phyloP scores from a whole-genome alignment of 1,140 invertebrate genomes.

The Choristoneura fumiferana region DNA sequence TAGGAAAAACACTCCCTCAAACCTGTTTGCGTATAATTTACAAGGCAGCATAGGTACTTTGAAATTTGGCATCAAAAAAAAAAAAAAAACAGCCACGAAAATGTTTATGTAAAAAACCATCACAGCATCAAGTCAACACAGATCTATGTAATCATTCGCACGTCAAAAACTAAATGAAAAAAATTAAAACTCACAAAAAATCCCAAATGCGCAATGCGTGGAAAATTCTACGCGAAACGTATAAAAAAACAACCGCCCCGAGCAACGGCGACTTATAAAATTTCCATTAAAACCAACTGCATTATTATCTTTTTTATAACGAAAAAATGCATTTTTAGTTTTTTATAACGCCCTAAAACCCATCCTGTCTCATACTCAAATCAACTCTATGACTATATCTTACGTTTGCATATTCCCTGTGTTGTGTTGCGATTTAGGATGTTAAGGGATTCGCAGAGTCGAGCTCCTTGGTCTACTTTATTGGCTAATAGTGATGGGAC shows the following conservation, averaged over 20 bases:
- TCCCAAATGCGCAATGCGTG: constrained; percentile 48
- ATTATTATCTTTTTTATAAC: constrained; percentile 75
- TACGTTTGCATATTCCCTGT: constrained; percentile 40
- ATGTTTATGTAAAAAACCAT: no score
- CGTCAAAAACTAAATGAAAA: constrained; percentile 10
- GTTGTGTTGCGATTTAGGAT: constrained; percentile 35
- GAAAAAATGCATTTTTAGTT: constrained; percentile 56
- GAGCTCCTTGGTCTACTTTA: constrained; percentile 70
- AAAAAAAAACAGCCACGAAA: no score
- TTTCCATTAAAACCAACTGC: constrained; percentile 71
- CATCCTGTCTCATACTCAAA: constrained; percentile 13
- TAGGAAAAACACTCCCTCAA: no score
- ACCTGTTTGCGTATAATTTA: no score
- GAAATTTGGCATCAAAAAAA: no score
- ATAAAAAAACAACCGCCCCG: constrained; percentile 63
- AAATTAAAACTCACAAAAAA: constrained; percentile 23
- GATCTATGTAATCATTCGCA: no score
- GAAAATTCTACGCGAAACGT: constrained; percentile 56
- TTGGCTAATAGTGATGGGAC: constrained; percentile 51
- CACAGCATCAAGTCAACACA: no score
- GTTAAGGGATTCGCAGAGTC: constrained; percentile 27
- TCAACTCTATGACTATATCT: constrained; percentile 33
- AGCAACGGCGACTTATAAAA: constrained; percentile 62
- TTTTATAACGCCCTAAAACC: constrained; percentile 31
- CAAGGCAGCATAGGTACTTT: no score